Base-by-base conservation (phyloP, 2,797 vertebrate species). In the Dipus sagitta region DNA sequence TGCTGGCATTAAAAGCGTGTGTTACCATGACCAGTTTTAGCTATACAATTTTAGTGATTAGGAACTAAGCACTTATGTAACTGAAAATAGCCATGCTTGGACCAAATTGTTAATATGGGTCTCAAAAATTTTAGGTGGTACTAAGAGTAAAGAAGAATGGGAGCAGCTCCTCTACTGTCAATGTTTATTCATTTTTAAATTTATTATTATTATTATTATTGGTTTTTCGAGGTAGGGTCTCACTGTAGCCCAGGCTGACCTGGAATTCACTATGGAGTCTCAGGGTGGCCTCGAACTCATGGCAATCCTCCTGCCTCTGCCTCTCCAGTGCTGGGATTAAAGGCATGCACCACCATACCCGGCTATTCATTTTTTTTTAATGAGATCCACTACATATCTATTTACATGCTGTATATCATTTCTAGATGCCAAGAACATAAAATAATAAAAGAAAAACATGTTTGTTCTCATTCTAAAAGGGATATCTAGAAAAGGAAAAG, bases 301-400 rank as follows among this genome's bases (percentile, higher is more conserved):
- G n/a, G n/a, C n/a, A n/a, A n/a, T n/a, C n/a, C n/a, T n/a, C n/a
- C n/a, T n/a, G n/a, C n/a, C n/a, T n/a, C n/a, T n/a, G n/a, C n/a
- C n/a, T n/a, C n/a, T n/a, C n/a, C n/a, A n/a, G n/a, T n/a, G n/a
- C n/a, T n/a, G n/a, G n/a, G n/a, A n/a, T n/a, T n/a, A n/a, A n/a
- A n/a, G n/a, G n/a, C n/a, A n/a, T n/a, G n/a, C n/a, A n/a, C n/a
- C n/a, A n/a, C n/a, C n/a, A n/a, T n/a, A n/a, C n/a, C n/a, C n/a
- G n/a, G n/a, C n/a, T n/a, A n/a, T n/a, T n/a, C n/a, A n/a, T n/a
- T n/a, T n/a, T n/a, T n/a, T n/a, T n/a, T n/a, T n/a, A 60, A 2
- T 38, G 86, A 24, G 81, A 92, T 79, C 92, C 80, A 91, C 77
- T 91, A 60, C 64, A 72, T 75, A 71, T 7, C 38, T 93, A 60